Percentiles rank a stretch among this genome's conserved stretches.
These are phyloP conservation scores for Ranitomeya variabilis DNA, from an alignment of 2,113 vertebrate species.

Conservation along the genomic window DNA sequence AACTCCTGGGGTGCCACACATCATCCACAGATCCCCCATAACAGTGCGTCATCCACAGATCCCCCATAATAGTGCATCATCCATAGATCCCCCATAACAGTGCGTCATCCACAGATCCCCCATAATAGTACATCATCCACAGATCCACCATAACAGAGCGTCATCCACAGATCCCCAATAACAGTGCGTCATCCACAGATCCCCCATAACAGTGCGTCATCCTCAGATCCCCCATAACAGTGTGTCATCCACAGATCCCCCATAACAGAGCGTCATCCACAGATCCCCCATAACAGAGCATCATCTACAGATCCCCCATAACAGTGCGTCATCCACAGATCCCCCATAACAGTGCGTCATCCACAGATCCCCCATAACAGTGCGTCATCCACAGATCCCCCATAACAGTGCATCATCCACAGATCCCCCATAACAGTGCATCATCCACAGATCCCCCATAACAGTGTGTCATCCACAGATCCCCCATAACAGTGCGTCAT, in stretches of 20 bases:
- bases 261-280: neutral
- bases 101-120: neutral
- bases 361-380: no score
- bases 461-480: no score
- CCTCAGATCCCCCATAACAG: neutral
- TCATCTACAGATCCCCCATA: no score
- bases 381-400: no score
- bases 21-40: no score
- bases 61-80: neutral
- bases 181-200: neutral
- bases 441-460: no score
- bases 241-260: neutral
- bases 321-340: no score
- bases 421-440: no score
- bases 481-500: no score
- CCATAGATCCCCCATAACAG: neutral
- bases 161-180: neutral
- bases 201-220: neutral
- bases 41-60: neutral
- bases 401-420: no score
- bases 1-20: no score
- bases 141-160: neutral
- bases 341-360: no score
- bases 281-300: neutral
- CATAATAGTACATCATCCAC: neutral